Evolutionary conservation across 1,140 invertebrate genomes (phyloP).

Genomic region (Sycophaga agraensis): DNA sequence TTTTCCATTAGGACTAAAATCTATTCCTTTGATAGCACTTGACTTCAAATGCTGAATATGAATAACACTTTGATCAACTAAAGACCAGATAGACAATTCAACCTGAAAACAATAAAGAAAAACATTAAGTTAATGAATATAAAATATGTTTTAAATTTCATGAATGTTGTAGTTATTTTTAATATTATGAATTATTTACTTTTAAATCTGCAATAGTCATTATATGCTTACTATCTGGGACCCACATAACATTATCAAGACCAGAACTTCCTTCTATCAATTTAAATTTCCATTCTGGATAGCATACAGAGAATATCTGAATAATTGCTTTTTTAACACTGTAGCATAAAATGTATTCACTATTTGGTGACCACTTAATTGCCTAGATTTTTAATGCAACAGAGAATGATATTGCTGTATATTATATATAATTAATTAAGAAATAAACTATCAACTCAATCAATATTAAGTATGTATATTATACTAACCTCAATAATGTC

Average conservation of each 20-base stretch:
- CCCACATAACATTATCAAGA: slow-evolving; percentile 46
- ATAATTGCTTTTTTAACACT: slow-evolving; percentile 45
- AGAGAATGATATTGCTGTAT: too few species aligned
- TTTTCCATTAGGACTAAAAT: slow-evolving; percentile 43
- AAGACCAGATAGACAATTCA: slow-evolving; percentile 48
- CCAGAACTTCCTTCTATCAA: slow-evolving; percentile 48
- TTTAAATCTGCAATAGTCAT: slow-evolving; percentile 48
- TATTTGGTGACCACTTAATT: slow-evolving; percentile 50
- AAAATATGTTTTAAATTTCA: not conserved
- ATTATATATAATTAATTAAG: slow-evolving; percentile 5
- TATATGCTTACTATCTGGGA: slow-evolving; percentile 46
- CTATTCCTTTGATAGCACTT: slow-evolving; percentile 36
- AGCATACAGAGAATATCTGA: slow-evolving; percentile 45
- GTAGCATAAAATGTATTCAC: slow-evolving; percentile 48
- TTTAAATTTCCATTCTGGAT: slow-evolving; percentile 51
- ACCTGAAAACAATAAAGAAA: slow-evolving; percentile 39
- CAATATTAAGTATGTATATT: not conserved
- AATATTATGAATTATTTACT: slow-evolving; percentile 35
- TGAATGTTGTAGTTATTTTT: not conserved
- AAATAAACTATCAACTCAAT: too few species aligned
- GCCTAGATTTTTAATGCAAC: too few species aligned
- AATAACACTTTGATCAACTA: slow-evolving; percentile 39
- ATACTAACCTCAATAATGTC: slow-evolving; percentile 52
- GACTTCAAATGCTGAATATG: slow-evolving; percentile 50
- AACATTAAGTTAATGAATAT: slow-evolving; percentile 17